A percentile compares a stretch with the other conserved stretches of the same genome.
Conservation (phyloP, 2,113 vertebrate species). For the Alosa alosa region DNA sequence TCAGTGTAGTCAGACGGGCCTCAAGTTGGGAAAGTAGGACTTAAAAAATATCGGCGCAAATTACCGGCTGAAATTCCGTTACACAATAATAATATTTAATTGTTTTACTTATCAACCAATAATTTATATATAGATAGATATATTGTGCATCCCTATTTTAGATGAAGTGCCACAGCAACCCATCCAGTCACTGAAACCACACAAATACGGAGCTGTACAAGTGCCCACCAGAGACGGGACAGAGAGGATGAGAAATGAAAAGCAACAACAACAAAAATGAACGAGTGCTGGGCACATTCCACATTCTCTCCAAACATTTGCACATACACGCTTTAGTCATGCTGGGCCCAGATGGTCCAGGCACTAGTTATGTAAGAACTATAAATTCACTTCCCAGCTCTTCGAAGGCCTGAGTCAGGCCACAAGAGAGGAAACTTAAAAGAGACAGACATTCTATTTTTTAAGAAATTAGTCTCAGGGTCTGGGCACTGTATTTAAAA, state of each 20-base stretch:
- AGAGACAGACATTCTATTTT: background rate
- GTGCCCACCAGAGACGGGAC: background rate
- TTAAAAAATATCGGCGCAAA: no score
- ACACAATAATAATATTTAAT: no score
- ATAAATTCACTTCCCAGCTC: background rate
- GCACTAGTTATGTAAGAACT: background rate
- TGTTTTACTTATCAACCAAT: no score
- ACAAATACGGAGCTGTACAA: background rate
- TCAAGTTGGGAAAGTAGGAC: no score
- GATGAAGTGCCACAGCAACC: background rate
- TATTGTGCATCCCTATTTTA: background rate
- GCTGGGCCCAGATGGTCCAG: conserved; percentile 1
- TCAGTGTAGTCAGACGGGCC: no score
- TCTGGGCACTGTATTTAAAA: no score
- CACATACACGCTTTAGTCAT: background rate
- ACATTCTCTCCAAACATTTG: background rate
- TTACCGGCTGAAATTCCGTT: no score
- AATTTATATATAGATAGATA: no score
- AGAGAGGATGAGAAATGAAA: background rate
- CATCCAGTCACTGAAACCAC: background rate
- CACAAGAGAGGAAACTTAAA: background rate
- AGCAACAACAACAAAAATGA: background rate
- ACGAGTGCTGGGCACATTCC: background rate
- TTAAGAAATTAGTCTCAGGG: background rate
- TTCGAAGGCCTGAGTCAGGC: background rate